These are phyloP conservation scores for Eupristina koningsbergeri DNA, from an alignment of 1,140 invertebrate species.

Conservation along the genomic window DNA sequence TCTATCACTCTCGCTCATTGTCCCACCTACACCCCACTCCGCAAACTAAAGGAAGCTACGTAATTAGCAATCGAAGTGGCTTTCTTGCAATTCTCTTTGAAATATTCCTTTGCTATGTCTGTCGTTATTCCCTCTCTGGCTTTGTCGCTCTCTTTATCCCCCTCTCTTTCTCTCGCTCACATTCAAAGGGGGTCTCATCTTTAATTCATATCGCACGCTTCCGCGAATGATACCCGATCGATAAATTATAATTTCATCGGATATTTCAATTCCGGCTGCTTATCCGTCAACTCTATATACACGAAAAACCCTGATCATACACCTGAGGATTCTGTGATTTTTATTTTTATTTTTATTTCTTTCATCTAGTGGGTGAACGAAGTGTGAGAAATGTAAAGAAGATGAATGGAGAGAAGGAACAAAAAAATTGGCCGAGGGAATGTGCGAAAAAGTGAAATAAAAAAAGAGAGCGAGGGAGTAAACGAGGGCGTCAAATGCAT, in stretches of 20 bases:
- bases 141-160: not conserved
- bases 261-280: slow-evolving; percentile 58
- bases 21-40: slow-evolving; percentile 21
- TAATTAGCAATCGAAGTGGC: slow-evolving; percentile 65
- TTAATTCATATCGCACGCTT: slow-evolving; percentile 72
- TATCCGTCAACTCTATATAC: slow-evolving; percentile 61
- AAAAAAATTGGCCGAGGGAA: too few species aligned
- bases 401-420: not conserved
- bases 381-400: too few species aligned
- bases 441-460: not conserved
- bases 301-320: slow-evolving; percentile 13
- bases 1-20: not conserved
- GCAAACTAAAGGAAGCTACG: slow-evolving; percentile 60
- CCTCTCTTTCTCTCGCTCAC: not conserved
- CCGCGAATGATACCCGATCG: slow-evolving; percentile 63
- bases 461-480: too few species aligned
- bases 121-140: not conserved
- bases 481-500: not conserved
- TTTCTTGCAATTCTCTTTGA: slow-evolving; percentile 47
- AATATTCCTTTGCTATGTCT: slow-evolving; percentile 11
- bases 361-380: not conserved
- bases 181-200: slow-evolving; percentile 61
- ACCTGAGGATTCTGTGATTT: not conserved
- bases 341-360: not conserved
- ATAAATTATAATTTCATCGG: slow-evolving; percentile 73